Conservation (phyloP, 2,113 vertebrate species). For the Regulus satrapa region DNA sequence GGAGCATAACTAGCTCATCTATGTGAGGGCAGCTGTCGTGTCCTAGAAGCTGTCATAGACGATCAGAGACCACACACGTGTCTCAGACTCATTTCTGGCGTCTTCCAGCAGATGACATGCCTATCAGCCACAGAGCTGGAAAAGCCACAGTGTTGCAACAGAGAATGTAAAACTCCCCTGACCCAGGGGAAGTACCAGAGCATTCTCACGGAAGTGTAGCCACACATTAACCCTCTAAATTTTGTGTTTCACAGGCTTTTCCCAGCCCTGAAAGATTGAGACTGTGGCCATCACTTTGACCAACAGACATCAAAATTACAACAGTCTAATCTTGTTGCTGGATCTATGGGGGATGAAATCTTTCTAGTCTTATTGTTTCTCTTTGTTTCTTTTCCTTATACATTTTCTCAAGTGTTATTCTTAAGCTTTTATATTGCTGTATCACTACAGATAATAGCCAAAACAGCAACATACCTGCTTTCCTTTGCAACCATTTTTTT, state of each 20-base stretch:
- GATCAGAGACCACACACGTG: rapidly evolving
- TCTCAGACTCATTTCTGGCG: not conserved
- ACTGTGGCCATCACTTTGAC: not conserved
- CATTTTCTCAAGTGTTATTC: not conserved
- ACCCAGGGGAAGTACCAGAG: not conserved
- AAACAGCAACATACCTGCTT: not conserved
- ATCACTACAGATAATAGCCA: not conserved
- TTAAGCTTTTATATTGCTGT: not conserved
- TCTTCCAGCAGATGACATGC: not conserved
- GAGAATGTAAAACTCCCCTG: not conserved
- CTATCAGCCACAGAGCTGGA: not conserved
- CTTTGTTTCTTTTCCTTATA: not conserved
- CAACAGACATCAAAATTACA: not conserved
- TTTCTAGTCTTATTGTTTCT: not conserved
- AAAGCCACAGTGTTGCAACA: not conserved
- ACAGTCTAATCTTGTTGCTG: not conserved
- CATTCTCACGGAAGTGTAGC: not conserved
- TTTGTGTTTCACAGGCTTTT: not conserved
- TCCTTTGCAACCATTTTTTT: not conserved
- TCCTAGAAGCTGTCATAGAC: not conserved
- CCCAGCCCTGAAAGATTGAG: rapidly evolving
- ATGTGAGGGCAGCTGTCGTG: not conserved
- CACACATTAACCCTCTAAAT: not conserved
- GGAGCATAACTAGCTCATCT: not conserved
- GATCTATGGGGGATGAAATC: not conserved